Conservation (phyloP, 64 coral and sea anemone species). For the Montipora foliosa region DNA sequence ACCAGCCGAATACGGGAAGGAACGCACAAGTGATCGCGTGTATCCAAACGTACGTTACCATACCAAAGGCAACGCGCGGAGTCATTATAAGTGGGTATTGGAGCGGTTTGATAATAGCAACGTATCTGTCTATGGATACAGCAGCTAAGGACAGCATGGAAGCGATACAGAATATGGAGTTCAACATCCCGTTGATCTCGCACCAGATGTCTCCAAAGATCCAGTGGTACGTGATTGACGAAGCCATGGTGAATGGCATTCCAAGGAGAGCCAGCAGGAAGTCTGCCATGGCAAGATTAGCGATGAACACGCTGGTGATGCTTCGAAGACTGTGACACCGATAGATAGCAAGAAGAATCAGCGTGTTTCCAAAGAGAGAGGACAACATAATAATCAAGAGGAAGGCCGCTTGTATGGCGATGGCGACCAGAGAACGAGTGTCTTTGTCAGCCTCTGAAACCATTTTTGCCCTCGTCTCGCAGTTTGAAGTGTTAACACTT, state of each 20-base stretch:
- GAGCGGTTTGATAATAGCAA: slow-evolving; percentile 90
- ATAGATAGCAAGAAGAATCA: slow-evolving; percentile 85
- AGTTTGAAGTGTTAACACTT: not conserved
- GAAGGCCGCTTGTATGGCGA: slow-evolving; percentile 72
- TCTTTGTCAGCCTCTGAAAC: not conserved
- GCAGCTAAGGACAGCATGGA: slow-evolving; percentile 84
- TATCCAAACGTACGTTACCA: slow-evolving; percentile 79
- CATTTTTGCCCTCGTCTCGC: not conserved
- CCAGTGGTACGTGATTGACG: slow-evolving; percentile 81
- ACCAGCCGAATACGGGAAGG: slow-evolving; percentile 85
- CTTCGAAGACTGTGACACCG: slow-evolving; percentile 65
- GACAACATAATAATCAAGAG: slow-evolving; percentile 79
- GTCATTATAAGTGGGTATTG: slow-evolving; percentile 95
- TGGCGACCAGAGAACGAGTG: slow-evolving; percentile 1
- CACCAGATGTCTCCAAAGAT: slow-evolving; percentile 74
- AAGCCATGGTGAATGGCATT: slow-evolving; percentile 88
- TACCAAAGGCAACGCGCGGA: slow-evolving; percentile 13
- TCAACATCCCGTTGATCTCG: slow-evolving; percentile 82
- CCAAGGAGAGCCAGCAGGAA: slow-evolving; percentile 77
- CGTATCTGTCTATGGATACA: slow-evolving; percentile 80
- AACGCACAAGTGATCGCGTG: slow-evolving; percentile 76
- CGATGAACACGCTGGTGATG: slow-evolving; percentile 84
- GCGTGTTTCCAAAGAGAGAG: slow-evolving; percentile 78
- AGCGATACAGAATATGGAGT: slow-evolving; percentile 81
- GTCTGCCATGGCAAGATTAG: slow-evolving; percentile 84